Base-by-base conservation (phyloP, 2,797 vertebrate genomes). In the Manis pentadactyla region DNA sequence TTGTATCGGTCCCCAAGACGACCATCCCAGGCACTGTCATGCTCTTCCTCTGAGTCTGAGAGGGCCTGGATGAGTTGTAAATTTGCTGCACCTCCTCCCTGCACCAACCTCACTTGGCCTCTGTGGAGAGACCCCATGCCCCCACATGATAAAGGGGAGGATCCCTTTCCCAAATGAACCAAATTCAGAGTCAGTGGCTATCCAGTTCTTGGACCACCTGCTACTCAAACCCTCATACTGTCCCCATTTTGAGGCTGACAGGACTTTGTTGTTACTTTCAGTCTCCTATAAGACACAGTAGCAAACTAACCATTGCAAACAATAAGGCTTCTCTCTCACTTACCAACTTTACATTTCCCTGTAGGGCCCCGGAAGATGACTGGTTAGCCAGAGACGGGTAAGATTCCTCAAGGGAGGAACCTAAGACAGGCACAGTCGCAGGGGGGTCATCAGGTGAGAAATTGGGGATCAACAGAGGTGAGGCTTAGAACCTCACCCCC, bases 91-190 rank as follows among this genome's bases (percentile, higher is more conserved):
- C 99, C 99, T 31, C 99, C 99, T 97, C 99, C 99, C 97, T 99
- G 99, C 98, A 99, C 99, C 99, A 99, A 99, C 93, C 99, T 98
- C 90, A 99, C 99, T 98, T 99, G 99, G 98, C 99, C 99, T 99
- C 99, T 99, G 95, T 93, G 88, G 75, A 96, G 87, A 98, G 59
- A 87, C 7, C 29, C 19, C 63, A 11, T 64, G 68, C 77, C 37
- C 90, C 64, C 93, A 91, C 53, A 29, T 94, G 96, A 95, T 77
- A 89, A 77, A 94, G 92, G 74, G 57, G 95, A 83, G 71, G 69
- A 83, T 55, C 42, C 49, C 63, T 85, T 91, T 29, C 66, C 49
- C 87, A 93, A 93, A 64, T 25, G 69, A 93, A 87, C 39, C 77
- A 94, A 82, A 93, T 73, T 89, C 92, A 93, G 90, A 79, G n/a